Evolutionary conservation across 2,888 invertebrate genomes (phyloP), one percentile per base, ranked within the genome.

Genomic region (Ormyrus labotus): DNA sequence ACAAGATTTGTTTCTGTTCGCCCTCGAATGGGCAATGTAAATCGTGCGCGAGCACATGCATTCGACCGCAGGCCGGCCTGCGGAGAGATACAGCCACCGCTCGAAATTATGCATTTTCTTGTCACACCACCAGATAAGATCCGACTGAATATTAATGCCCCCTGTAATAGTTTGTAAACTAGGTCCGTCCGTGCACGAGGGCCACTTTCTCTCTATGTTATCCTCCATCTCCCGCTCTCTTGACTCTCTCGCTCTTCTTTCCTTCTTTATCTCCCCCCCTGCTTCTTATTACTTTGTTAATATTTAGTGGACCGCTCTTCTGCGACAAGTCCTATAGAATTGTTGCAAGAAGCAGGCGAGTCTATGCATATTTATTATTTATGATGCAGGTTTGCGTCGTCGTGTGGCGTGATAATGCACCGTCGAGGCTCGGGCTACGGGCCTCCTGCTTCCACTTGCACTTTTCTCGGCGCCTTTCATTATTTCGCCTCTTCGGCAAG

Each of bases 61-160:
- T 64, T 73, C 55, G 55, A 75, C 58, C 58, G 48, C 10, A n/a
- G 6, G 7, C 47, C 2, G 45, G 45, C 51, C 47, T 45, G 45
- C n/a, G 51, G 78, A 57, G 77, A 80, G 76, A 82, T 83, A 64
- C 78, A 84, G 47, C 58, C 84, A 84, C 81, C 83, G 83, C 48
- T 19, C 83, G 87, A 85, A 89, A 89, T 90, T 90, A 89, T 89
- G 89, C 89, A 89, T 89, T 89, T 89, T 89, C 89, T 90, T 89
- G 89, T 89, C 89, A 87, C 86, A 85, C 85, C 85, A 86, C 83
- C 83, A 86, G 88, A 89, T 88, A 88, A 89, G 88, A 87, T 87
- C 87, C 87, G 86, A 85, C 88, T 89, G 89, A 89, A 90, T 90
- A 89, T 89, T 89, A 89, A 90, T 89, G 88, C 83, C 82, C 83